Base-by-base conservation (phyloP, 2,113 vertebrate species). In the Cavia aperea region DNA sequence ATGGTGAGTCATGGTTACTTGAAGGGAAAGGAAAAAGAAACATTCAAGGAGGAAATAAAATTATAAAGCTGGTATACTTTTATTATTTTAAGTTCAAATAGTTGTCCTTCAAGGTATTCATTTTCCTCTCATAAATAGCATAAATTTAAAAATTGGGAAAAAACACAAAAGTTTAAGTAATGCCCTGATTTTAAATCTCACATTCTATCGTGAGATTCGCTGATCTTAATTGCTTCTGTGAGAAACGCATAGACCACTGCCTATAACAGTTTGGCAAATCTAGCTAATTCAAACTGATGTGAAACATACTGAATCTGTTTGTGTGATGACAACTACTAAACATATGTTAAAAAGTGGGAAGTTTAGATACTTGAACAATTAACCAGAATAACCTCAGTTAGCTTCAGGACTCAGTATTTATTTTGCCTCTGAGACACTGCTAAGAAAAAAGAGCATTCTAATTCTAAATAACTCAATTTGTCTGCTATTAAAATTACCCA, bases 401-500 rank as follows among this genome's bases (percentile, higher is more conserved):
- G 66, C 21, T 73, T 65, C 66, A 86, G 73, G 81, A 91, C 56
- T 95, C 31, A 60, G 49, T 81, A 46, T 90, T 88, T 93, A 82
- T 88, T 82, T 90, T 81, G 72, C 72, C 81, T 90, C 70, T 79
- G 82, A 90, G 82, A 95, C 13, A 70, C 15, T 65, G 72, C 46
- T 89, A 92, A 95, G 86, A 84, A 94, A 68, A 89, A 94, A 94
- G n/a, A 85, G 46, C 60, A 81, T 90, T 82, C 24, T 93, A 83
- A 83, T 79, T 91, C 86, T 95, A 91, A 95, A 93, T 93, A 94
- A 93, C 83, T 95, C 81, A 72, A 89, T 94, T 93, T 96, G 81
- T 92, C 63, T 87, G 77, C 58, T 94, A 46, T 91, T 77, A 87
- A 92, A 96, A 96, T 96, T 95, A 87, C 60, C 46, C 84, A 91